A percentile compares a stretch with the other conserved stretches of the same genome.
Evolutionary conservation across 2,113 vertebrate species (phyloP).

Genomic region (Gymnobelideus leadbeateri): DNA sequence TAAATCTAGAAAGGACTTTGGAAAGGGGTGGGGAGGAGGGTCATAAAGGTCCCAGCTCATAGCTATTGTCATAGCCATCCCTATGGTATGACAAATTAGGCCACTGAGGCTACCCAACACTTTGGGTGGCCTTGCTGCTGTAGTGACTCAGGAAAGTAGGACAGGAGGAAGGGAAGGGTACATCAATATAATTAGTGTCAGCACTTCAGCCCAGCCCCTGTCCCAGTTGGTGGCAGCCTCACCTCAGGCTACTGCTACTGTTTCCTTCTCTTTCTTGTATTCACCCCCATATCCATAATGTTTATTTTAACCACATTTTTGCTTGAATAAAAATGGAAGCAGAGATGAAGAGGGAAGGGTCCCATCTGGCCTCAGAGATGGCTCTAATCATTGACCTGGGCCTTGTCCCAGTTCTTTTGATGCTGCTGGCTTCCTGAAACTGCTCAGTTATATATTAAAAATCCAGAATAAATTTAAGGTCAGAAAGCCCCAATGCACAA

Average conservation of each 20-base stretch:
- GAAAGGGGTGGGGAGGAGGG: too few species aligned
- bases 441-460: background rate
- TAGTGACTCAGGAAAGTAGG: background rate
- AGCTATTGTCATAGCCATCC: background rate
- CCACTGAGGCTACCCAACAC: background rate
- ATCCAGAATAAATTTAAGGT: background rate
- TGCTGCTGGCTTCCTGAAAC: background rate
- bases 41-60: background rate
- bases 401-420: background rate
- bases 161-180: background rate
- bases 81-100: background rate
- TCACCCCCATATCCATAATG: background rate
- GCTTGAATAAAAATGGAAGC: background rate
- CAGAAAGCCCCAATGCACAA: background rate
- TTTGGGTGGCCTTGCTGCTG: background rate
- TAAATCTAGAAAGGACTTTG: background rate
- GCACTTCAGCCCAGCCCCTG: background rate
- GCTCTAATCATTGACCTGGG: background rate
- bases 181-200: background rate
- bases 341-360: background rate
- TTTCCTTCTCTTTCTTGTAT: background rate
- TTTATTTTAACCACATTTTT: slow-evolving; percentile 3
- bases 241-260: background rate
- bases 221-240: background rate
- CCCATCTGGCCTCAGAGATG: background rate